Conservation (phyloP, 2,888 invertebrate genomes). For the Strigamia maritima region DNA sequence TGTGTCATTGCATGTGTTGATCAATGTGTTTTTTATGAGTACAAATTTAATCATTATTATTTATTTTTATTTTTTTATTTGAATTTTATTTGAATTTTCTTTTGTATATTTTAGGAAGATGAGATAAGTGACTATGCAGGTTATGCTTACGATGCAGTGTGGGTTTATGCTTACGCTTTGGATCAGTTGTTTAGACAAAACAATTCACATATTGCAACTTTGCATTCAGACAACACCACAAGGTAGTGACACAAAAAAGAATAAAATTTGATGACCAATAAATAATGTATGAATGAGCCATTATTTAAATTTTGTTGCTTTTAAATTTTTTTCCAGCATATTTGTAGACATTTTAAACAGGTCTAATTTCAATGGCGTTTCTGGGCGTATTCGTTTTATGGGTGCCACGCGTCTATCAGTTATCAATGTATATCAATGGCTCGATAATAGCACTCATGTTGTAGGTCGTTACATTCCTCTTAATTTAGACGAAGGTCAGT, state of each 20-base stretch:
- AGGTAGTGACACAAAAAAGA: slow-evolving; percentile 38
- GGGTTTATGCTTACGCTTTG: slow-evolving; percentile 72
- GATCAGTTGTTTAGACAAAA: slow-evolving; percentile 63
- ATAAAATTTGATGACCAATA: background rate
- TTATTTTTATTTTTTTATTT: background rate
- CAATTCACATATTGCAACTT: slow-evolving; percentile 53
- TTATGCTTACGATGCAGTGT: slow-evolving; percentile 77
- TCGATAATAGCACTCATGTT: slow-evolving; percentile 48
- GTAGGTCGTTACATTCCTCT: slow-evolving; percentile 50
- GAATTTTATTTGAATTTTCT: background rate
- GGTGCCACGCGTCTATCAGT: slow-evolving; percentile 62
- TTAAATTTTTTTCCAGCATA: slow-evolving; percentile 53
- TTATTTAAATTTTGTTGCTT: background rate
- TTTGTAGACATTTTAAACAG: slow-evolving; percentile 63
- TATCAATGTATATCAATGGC: slow-evolving; percentile 52
- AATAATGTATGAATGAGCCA: background rate
- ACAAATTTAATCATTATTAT: background rate
- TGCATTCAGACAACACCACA: slow-evolving; percentile 44
- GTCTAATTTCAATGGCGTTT: slow-evolving; percentile 70
- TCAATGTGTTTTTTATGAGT: background rate
- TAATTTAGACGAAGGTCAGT: slow-evolving; percentile 47
- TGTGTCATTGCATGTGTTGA: background rate
- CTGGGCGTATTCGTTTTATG: slow-evolving; percentile 67
- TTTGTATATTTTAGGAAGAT: slow-evolving; percentile 36
- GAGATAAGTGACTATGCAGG: slow-evolving; percentile 65